Base-by-base conservation (phyloP, 2,888 invertebrate genomes). In the Machimus rusticus region DNA sequence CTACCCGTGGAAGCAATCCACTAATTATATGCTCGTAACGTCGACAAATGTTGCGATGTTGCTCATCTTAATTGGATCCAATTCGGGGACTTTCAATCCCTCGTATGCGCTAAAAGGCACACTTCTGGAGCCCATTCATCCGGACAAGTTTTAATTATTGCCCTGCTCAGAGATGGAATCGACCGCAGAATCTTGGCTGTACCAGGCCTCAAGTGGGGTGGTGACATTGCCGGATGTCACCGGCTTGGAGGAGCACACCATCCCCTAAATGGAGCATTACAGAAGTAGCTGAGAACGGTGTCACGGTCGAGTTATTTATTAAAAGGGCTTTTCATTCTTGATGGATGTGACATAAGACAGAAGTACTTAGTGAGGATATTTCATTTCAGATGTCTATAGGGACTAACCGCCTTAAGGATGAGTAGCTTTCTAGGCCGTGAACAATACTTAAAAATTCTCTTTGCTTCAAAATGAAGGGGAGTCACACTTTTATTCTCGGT, bases 321-420 rank as follows among this genome's bases (percentile, higher is more conserved):
- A 86, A 86, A 86, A 86, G 86, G 86, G 86, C 86, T 86, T 79
- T 86, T 86, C 78, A 86, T 78, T 57, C 78, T 86, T 79, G 86
- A 86, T 78, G 86, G 86, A 55, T 86, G 55, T 77, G 86, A 86
- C 77, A 86, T 55, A 77, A 86, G 76, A 85, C 85, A 85, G 85
- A 85, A 85, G 85, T 85, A 85, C 85, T 85, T 85, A 85, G 85
- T 57, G 43, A 74, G 74, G 85, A 85, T 85, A 85, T 85, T 85
- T 85, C 51, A 85, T 85, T 85, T 85, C 74, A 85, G 85, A 74
- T 85, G 85, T 85, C 85, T 85, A 85, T 85, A 85, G 85, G 85
- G 85, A 85, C 74, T 19, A 85, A 74, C 85, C 74, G 74, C 85
- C 85, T 85, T 74, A 85, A 85, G 85, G 85, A 85, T 85, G 85